Evolutionary conservation across 2,113 vertebrate genomes (phyloP).

Genomic region (Antidorcas marsupialis): DNA sequence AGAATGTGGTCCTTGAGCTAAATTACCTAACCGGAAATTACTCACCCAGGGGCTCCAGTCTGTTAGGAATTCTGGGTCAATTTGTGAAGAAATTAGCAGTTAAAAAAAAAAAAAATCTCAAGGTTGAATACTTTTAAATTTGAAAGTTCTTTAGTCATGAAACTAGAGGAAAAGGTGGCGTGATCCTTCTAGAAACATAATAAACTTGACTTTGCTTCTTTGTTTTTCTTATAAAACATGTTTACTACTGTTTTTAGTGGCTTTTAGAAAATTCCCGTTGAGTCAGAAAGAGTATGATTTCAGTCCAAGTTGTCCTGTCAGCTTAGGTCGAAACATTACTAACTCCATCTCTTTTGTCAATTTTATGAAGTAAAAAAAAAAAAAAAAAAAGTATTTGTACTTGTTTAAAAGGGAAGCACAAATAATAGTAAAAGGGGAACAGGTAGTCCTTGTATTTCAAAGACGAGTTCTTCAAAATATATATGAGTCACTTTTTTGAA

Average conservation of each 20-base stretch:
- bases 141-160: neutral
- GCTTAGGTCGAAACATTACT: neutral
- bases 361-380: neutral
- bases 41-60: neutral
- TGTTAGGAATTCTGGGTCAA: neutral
- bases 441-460: conserved; percentile 6
- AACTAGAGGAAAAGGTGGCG: neutral
- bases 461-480: conserved; percentile 34
- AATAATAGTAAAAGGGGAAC: conserved; percentile 5
- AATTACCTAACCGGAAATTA: conserved; percentile 40
- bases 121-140: neutral
- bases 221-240: neutral
- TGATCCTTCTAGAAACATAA: neutral
- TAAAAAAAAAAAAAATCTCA: neutral
- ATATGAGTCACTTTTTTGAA: neutral
- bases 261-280: neutral
- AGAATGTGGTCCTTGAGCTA: neutral
- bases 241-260: neutral
- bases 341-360: neutral
- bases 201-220: neutral
- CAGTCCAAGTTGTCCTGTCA: neutral
- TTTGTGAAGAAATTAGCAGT: neutral
- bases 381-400: neutral
- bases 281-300: neutral
- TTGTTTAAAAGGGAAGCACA: neutral